Conservation (phyloP, 2,888 invertebrate genomes). For the Caenorhabditis virilis region DNA sequence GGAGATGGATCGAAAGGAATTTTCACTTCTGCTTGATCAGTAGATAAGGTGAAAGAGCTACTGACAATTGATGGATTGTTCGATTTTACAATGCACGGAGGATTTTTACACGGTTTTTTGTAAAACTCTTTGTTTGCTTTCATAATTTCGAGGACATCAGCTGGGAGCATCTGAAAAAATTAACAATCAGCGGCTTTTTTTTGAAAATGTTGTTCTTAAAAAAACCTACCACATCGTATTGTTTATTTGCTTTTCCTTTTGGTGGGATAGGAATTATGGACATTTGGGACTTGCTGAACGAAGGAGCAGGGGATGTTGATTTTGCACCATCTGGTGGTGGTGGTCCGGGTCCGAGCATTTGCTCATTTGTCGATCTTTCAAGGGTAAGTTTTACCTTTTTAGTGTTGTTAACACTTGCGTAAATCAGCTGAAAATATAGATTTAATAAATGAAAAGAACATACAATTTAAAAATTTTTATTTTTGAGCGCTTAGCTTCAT, state of each 20-base stretch:
- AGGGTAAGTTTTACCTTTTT: conserved; percentile 47
- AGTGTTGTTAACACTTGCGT: conserved; percentile 43
- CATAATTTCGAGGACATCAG: conserved; percentile 55
- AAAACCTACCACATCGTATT: conserved; percentile 32
- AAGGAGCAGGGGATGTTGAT: conserved; percentile 6
- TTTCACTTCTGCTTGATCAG: conserved; percentile 32
- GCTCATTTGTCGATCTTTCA: conserved; percentile 34
- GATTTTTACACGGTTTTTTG: conserved; percentile 29
- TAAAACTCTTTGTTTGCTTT: conserved; percentile 46
- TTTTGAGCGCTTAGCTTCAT: background rate
- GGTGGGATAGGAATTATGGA: background rate
- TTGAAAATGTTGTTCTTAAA: background rate
- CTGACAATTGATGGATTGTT: background rate
- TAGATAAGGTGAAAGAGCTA: background rate
- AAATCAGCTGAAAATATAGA: conserved; percentile 30
- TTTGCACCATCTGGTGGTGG: conserved; percentile 24
- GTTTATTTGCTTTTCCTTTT: conserved; percentile 25
- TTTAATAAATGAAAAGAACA: too few relatives aligned
- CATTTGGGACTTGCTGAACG: conserved; percentile 8
- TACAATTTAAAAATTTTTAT: too few relatives aligned
- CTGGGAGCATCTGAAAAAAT: conserved; percentile 35
- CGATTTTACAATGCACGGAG: conserved; percentile 37
- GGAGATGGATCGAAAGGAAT: conserved; percentile 49
- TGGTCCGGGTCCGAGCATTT: conserved; percentile 34
- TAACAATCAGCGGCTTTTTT: conserved; percentile 3